Conservation (phyloP, 2,888 invertebrate species). For the Stenolophus ochropezus region DNA sequence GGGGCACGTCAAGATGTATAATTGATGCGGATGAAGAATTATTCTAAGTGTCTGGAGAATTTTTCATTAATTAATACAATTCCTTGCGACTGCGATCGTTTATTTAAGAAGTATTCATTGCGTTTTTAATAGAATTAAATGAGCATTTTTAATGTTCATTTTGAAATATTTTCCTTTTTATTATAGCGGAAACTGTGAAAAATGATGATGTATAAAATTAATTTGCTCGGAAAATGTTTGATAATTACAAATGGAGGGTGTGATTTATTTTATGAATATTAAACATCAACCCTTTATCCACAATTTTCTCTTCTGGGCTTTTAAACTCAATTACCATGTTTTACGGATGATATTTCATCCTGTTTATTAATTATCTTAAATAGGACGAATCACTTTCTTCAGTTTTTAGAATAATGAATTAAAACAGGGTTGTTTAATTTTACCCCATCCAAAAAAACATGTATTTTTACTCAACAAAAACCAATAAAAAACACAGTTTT, state of each 20-base stretch:
- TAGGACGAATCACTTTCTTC: no score
- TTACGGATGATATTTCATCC: not conserved
- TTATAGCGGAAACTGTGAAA: constrained; percentile 2
- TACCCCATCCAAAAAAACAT: no score
- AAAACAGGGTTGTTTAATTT: no score
- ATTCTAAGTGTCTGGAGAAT: constrained; percentile 13
- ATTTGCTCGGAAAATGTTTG: constrained; percentile 18
- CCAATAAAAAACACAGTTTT: no score
- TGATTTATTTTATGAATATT: constrained; percentile 17
- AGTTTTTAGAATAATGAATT: no score
- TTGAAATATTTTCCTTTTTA: constrained; percentile 32
- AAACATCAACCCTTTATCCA: not conserved
- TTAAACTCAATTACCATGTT: not conserved
- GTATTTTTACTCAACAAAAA: no score
- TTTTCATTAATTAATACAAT: constrained; percentile 44
- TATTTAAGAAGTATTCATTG: constrained; percentile 28
- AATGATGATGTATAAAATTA: constrained; percentile 13
- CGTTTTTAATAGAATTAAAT: constrained; percentile 35
- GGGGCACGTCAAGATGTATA: constrained; percentile 41
- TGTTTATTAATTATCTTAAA: not conserved
- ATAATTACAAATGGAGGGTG: constrained; percentile 4
- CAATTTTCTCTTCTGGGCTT: not conserved
- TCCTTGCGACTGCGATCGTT: constrained; percentile 15
- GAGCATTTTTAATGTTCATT: constrained; percentile 18
- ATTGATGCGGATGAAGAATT: constrained; percentile 48